These are phyloP conservation scores for Electrophaes corylata DNA, from an alignment of 2,888 invertebrate genomes.

Conservation along the genomic window DNA sequence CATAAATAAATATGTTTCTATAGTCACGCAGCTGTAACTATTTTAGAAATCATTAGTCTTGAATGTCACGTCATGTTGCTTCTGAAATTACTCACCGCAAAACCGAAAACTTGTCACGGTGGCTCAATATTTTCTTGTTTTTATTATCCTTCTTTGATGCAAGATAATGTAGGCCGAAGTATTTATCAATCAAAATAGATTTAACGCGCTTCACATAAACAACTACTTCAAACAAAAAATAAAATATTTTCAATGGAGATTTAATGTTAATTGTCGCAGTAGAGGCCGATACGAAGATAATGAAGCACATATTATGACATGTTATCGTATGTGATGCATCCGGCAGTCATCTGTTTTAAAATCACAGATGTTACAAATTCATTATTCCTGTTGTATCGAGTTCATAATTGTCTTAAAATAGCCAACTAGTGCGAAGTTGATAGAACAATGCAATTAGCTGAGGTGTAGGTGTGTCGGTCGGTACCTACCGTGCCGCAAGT, in stretches of 20 bases:
- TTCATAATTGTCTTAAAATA: conserved; percentile 61
- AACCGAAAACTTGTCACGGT: conserved; percentile 68
- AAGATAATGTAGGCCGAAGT: conserved; percentile 59
- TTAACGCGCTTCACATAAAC: conserved; percentile 57
- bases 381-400: conserved; percentile 34
- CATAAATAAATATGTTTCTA: conserved; percentile 58
- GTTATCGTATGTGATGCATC: conserved; percentile 35
- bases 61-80: conserved; percentile 53
- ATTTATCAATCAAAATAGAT: conserved; percentile 68
- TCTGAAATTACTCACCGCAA: conserved; percentile 67
- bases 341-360: conserved; percentile 11
- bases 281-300: conserved; percentile 50
- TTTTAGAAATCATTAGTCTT: conserved; percentile 69
- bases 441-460: conserved; percentile 68
- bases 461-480: conserved; percentile 55
- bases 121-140: conserved; percentile 72
- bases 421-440: conserved; percentile 61
- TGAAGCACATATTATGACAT: conserved; percentile 35
- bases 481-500: conserved; percentile 42
- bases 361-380: conserved; percentile 20
- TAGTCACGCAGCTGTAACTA: conserved; percentile 58
- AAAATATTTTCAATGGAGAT: conserved; percentile 60
- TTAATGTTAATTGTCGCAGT: conserved; percentile 62
- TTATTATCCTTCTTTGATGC: conserved; percentile 77
- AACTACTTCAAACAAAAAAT: conserved; percentile 71